Conservation (phyloP, 2,797 vertebrate genomes). For the Diplodus sargus region DNA sequence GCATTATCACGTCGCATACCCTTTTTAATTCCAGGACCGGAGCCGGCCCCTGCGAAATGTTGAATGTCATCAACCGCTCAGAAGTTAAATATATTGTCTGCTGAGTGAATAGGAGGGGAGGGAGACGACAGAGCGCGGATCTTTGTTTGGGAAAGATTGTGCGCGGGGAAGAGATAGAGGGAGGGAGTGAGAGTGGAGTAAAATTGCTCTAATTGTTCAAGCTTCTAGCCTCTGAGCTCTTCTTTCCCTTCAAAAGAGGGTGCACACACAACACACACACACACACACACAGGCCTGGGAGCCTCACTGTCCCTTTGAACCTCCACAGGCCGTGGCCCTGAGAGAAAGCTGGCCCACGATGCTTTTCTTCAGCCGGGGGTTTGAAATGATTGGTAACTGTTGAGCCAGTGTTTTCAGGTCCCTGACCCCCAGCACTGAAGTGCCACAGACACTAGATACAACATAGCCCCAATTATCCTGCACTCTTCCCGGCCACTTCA, state of each 20-base stretch:
- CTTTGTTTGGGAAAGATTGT: conserved; percentile 35
- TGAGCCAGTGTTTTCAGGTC: conserved; percentile 90
- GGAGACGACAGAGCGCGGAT: conserved; percentile 4
- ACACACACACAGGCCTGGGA: conserved; percentile 68
- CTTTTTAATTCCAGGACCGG: conserved; percentile 46
- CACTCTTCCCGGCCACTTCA: conserved; percentile 62
- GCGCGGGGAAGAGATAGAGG: conserved; percentile 17
- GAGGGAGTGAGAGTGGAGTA: conserved; percentile 33
- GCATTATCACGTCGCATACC: conserved; percentile 23
- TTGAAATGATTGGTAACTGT: conserved; percentile 96
- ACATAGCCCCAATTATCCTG: conserved; percentile 94
- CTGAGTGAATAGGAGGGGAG: conserved; percentile 21
- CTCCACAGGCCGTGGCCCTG: conserved; percentile 87
- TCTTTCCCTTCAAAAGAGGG: conserved; percentile 84
- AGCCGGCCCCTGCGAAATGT: conserved; percentile 2
- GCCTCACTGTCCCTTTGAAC: conserved; percentile 90
- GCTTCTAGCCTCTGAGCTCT: conserved; percentile 88
- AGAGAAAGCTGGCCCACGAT: conserved; percentile 85
- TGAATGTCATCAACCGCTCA: conserved; percentile 31
- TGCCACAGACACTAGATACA: conserved; percentile 94
- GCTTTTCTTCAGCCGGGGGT: conserved; percentile 85
- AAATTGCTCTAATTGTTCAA: conserved; percentile 90
- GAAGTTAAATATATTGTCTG: conserved; percentile 55
- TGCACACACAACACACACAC: no score
- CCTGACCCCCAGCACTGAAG: conserved; percentile 90